Base-by-base conservation (phyloP, 2,888 invertebrate genomes). In the Yponomeuta sedellus region DNA sequence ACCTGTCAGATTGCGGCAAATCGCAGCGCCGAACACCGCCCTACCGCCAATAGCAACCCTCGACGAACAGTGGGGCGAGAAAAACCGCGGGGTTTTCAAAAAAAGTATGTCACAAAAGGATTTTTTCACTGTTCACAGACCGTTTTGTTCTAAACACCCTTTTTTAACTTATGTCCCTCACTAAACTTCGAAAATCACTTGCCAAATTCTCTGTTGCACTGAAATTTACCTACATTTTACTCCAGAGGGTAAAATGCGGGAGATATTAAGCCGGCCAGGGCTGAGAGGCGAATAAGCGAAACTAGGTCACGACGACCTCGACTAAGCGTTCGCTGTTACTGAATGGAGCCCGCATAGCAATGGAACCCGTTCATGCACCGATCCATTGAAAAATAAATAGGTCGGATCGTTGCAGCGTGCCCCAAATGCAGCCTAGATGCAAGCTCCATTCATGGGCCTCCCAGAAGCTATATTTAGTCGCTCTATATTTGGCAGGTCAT, bases 381-480 rank as follows among this genome's bases (percentile, higher is more conserved):
- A 78, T 76, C 86, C 90, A 90, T 91, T 90, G 86, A 90, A 88
- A 87, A 88, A 89, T 87, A 91, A 82, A 86, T 91, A 88, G 91
- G 91, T 91, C 90, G 88, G 81, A 86, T 86, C 82, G 86, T 85
- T 89, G 89, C 90, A 89, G 78, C 77, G 86, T 86, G 87, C 73
- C 83, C 88, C 78, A 85, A 28, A 57, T 66, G 39, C 81, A 81
- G 77, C 78, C 74, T 74, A 75, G 77, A 78, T 83, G 82, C 82
- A 82, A 12, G 16, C 44, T 52, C 86, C 87, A 88, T 86, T 88
- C 86, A 86, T 78, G 75, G 78, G 75, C 73, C 72, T 72, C 78
- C 75, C 75, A 79, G 80, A 80, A 76, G 80, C 81, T 81, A 88
- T 88, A 90, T 86, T 82, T 82, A 84, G 85, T 75, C 77, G 90